A percentile compares a stretch with the other conserved stretches of the same genome.
Evolutionary conservation across 92 coral and sea anemone genomes (phyloP).

Genomic region (Porites cylindrica): DNA sequence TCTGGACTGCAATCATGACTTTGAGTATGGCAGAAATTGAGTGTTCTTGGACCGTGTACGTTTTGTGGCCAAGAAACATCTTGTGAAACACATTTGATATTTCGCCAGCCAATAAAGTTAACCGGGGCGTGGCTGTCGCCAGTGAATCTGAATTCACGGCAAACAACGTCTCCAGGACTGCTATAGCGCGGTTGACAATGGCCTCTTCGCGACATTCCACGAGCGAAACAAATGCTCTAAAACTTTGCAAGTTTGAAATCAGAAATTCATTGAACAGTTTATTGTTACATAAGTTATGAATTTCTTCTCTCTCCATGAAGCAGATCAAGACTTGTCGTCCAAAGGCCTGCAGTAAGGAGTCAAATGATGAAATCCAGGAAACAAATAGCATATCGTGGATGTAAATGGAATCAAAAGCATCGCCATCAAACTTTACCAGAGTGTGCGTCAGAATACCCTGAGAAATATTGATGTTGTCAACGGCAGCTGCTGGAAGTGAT

Average conservation of each 20-base stretch:
- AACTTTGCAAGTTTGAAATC: conserved; percentile 11
- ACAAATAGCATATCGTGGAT: conserved; percentile 64
- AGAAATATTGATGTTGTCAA: conserved; percentile 51
- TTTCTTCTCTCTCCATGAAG: conserved; percentile 1
- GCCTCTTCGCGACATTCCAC: conserved; percentile 23
- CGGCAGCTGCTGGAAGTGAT: conserved; percentile 16
- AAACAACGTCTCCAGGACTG: conserved; percentile 45
- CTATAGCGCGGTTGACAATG: conserved; percentile 17
- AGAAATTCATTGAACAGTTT: conserved; percentile 25
- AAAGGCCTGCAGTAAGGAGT: conserved; percentile 50
- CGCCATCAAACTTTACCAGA: conserved; percentile 54
- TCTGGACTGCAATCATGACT: conserved; percentile 61
- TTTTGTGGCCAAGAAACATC: conserved; percentile 78
- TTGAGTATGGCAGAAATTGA: conserved; percentile 68
- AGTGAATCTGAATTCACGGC: background rate
- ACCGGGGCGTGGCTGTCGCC: background rate
- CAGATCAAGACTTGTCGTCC: conserved; percentile 55
- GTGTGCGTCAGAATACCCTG: conserved; percentile 49
- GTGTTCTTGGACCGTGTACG: conserved; percentile 52
- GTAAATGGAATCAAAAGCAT: conserved; percentile 56
- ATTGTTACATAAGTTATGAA: background rate
- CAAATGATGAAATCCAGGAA: conserved; percentile 75
- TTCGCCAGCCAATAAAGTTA: conserved; percentile 7
- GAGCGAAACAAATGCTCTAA: conserved; percentile 49
- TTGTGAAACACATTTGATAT: conserved; percentile 73